Evolutionary conservation across 1,140 invertebrate genomes (phyloP), one percentile per base, ranked within the genome.

Genomic region (Heliconius melpomene): DNA sequence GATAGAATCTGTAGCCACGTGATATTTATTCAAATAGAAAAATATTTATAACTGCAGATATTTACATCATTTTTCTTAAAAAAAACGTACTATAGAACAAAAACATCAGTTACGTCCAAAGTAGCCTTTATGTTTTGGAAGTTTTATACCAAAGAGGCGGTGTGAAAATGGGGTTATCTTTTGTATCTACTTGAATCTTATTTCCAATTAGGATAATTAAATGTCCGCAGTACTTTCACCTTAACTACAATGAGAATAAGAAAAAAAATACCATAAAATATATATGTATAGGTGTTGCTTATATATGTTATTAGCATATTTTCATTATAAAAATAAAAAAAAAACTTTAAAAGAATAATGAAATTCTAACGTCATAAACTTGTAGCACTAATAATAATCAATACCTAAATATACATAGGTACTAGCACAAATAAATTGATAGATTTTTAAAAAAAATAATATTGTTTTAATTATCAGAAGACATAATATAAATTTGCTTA

Each of bases 141-240:
- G 60, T 66, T 66, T 66, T 66, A 66, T 66, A 66, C 26, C 54
- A 60, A 60, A 60, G n/a, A 60, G 54, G 18, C 60, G 60, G 29
- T 66, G 60, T 66, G 60, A 66, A 66, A 66, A 66, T 66, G 60
- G 7, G 60, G 60, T 66, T 66, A 66, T 66, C 60, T 66, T 66
- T 66, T 66, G 60, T 66, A 66, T n/a, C 60, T 66, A 66, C 23
- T 66, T 29, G 26, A 66, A 29, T 66, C 26, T 66, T 66, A 66
- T 66, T 66, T 29, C 60, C 60, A 66, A 66, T 66, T 66, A 66
- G 60, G 60, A 66, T 66, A 66, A 66, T 66, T 66, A 66, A 66
- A 66, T 29, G 60, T 66, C 60, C 60, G 60, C 60, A 66, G 60
- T 29, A 66, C 60, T 66, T 66, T 29, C 26, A 29, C 60, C 26